phyloP scores from a whole-genome alignment of 1,140 invertebrate genomes.

The Melipona quadrifasciata region DNA sequence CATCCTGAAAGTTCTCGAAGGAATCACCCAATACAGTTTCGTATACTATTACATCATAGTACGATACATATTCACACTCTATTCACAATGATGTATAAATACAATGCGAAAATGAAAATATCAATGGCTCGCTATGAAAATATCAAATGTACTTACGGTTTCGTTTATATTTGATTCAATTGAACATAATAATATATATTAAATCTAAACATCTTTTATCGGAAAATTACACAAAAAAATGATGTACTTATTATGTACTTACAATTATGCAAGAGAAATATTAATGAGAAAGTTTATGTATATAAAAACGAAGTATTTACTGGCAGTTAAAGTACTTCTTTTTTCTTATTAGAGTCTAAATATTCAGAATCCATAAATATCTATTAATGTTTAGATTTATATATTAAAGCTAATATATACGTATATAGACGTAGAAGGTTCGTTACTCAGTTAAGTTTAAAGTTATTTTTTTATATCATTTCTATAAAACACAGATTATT shows the following conservation, averaged over 20 bases:
- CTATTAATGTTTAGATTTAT: neutral
- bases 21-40: neutral
- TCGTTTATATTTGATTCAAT: neutral
- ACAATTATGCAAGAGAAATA: neutral
- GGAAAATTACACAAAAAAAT: neutral
- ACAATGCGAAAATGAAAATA: constrained; percentile 22
- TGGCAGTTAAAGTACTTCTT: neutral
- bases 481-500: neutral
- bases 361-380: neutral
- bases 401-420: neutral
- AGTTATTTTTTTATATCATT: neutral
- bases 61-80: constrained; percentile 17
- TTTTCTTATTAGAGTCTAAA: neutral
- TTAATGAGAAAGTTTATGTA: too few species aligned
- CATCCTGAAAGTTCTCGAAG: neutral
- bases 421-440: neutral
- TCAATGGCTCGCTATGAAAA: constrained; percentile 22
- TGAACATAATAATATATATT: constrained; percentile 19
- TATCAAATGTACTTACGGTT: neutral
- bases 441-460: neutral
- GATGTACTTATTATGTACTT: neutral
- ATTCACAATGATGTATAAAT: constrained; percentile 34
- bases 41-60: neutral
- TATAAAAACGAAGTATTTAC: neutral
- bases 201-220: neutral